Evolutionary conservation across 2,888 invertebrate species (phyloP).

Genomic region (Callimorpha dominula): DNA sequence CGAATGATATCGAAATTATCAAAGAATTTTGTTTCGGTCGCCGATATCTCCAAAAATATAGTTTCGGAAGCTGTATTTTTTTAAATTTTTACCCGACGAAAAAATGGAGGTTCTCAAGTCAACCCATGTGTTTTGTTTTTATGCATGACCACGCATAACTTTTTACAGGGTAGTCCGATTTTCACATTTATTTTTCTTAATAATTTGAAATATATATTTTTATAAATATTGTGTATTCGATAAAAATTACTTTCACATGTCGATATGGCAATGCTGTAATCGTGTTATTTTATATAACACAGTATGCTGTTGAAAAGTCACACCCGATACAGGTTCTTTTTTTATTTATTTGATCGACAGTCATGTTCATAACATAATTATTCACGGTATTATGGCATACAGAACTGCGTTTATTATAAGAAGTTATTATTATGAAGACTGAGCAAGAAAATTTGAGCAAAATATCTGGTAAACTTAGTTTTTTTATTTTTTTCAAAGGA

Average conservation of each 20-base stretch:
- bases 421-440: slow-evolving; percentile 43
- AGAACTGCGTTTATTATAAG: slow-evolving; percentile 9
- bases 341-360: not conserved
- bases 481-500: slow-evolving; percentile 46
- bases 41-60: not conserved
- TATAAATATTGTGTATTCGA: too few species aligned
- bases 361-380: not conserved
- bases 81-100: too few species aligned
- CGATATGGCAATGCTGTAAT: not conserved
- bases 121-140: too few species aligned
- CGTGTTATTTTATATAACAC: too few species aligned
- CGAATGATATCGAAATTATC: not conserved
- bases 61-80: too few species aligned
- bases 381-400: not conserved
- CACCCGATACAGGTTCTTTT: not conserved
- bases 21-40: not conserved
- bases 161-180: too few species aligned
- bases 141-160: too few species aligned
- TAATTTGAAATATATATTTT: too few species aligned
- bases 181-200: too few species aligned
- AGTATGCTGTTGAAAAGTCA: not conserved
- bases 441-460: slow-evolving; percentile 73
- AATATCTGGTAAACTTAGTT: slow-evolving; percentile 40
- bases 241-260: too few species aligned
- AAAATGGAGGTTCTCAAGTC: too few species aligned